Base-by-base conservation (phyloP, 2,113 vertebrate species). In the Neotragus moschatus region DNA sequence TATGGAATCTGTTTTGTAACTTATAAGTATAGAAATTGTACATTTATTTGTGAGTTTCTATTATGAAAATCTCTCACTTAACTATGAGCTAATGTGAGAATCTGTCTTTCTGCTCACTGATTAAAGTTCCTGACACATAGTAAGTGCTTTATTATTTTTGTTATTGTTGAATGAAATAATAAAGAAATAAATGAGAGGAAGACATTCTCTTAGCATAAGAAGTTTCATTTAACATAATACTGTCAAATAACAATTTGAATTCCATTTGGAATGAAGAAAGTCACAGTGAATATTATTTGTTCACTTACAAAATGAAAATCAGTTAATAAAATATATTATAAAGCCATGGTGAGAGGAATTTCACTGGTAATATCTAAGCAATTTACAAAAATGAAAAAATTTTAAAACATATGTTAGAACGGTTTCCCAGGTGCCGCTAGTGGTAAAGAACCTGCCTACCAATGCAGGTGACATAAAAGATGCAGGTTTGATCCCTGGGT, bases 291-390 rank as follows among this genome's bases (percentile, higher is more conserved):
- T 85, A 81, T 85, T 70, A 94, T 28, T 55, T 23, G 51, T 84
- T 92, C n/a, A 53, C 49, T 92, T 89, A 77, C 13, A 92, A 91
- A 51, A 49, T 90, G 33, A 92, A 92, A 96, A 84, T 28, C 61
- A 6, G 45, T 94, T 91, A 56, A n/a, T 90, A 91, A 90, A 49
- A 73, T 88, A 61, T 88, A 94, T 88, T 97, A 79, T 80, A 93
- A 92, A 80, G 47, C n/a, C 39, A 87, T 21, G 8, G 23, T 89
- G 21, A 80, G n/a, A 92, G 53, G 55, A 77, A 79, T 75, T 92
- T 91, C 94, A 17, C 61, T 86, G 45, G 25, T 79, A 49, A 93
- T 53, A 94, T 88, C 49, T 51, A 90, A 70, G 47, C 14, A 87
- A 94, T 80, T 97, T 94, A 66, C 70, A 80, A 95, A 84, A 91